A percentile compares a stretch with the other conserved stretches of the same genome.
Conservation (phyloP, 2,888 invertebrate genomes). For the Idaea straminata region DNA sequence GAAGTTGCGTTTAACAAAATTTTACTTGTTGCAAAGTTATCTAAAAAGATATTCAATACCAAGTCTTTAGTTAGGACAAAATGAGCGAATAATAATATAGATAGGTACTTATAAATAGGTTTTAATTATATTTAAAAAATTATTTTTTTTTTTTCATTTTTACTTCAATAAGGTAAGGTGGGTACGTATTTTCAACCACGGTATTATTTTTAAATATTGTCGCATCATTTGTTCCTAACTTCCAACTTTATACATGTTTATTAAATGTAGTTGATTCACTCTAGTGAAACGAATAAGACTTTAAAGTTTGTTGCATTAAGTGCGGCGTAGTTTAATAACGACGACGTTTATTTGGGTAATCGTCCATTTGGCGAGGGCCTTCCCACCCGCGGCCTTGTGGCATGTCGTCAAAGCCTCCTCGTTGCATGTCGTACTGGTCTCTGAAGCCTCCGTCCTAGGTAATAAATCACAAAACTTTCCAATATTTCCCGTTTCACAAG, state of each 20-base stretch:
- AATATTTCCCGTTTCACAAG: constrained; percentile 50
- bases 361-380: constrained; percentile 79
- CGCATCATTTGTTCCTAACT: constrained; percentile 35
- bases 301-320: neutral
- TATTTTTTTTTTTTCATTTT: neutral
- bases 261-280: neutral
- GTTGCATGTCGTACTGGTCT: constrained; percentile 76
- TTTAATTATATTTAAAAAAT: neutral
- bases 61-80: neutral
- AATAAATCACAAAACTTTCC: constrained; percentile 74
- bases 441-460: constrained; percentile 79
- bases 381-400: constrained; percentile 80
- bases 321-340: constrained; percentile 71
- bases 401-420: constrained; percentile 72
- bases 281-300: neutral
- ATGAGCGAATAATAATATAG: neutral
- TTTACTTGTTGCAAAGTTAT: neutral
- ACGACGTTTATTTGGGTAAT: constrained; percentile 84
- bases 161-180: neutral
- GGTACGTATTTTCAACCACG: neutral
- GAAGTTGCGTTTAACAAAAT: neutral
- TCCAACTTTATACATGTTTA: constrained; percentile 25
- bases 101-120: neutral
- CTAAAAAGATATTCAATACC: neutral
- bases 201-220: neutral